A percentile compares a stretch with the other conserved stretches of the same genome.
These are phyloP conservation scores for Myocastor coypus DNA, from an alignment of 2,113 vertebrate genomes.

Conservation along the genomic window DNA sequence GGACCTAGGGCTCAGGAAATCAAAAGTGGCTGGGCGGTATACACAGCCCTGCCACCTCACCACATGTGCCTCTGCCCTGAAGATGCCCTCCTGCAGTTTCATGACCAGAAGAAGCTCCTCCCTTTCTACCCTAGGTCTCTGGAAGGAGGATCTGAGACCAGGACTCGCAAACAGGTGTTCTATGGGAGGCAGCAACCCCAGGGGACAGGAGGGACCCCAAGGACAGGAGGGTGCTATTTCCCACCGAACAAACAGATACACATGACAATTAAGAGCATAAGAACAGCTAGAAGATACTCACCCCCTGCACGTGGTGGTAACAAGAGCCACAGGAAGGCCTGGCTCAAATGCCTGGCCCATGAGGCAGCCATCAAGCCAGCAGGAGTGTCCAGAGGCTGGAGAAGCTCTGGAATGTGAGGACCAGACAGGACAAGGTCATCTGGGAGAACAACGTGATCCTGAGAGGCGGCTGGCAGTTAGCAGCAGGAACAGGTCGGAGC, in stretches of 20 bases:
- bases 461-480: neutral
- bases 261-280: neutral
- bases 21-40: neutral
- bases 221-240: neutral
- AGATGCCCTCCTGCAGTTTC: neutral
- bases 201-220: neutral
- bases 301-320: too few species aligned
- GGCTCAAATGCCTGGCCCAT: neutral
- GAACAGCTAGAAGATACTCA: neutral
- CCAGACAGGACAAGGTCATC: neutral
- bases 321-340: neutral
- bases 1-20: neutral
- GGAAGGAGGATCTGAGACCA: neutral
- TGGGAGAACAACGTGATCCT: too few species aligned
- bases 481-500: too few species aligned
- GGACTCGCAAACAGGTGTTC: neutral
- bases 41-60: neutral
- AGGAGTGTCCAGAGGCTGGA: neutral
- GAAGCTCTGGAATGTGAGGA: too few species aligned
- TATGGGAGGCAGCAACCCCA: fast-evolving
- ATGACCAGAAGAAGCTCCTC: fast-evolving
- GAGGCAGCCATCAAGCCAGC: neutral
- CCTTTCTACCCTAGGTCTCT: too few species aligned
- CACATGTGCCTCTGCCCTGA: neutral
- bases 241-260: neutral